A percentile compares a stretch with the other conserved stretches of the same genome.
Evolutionary conservation across 1,140 invertebrate genomes (phyloP).

Genomic region (Panonychus citri): DNA sequence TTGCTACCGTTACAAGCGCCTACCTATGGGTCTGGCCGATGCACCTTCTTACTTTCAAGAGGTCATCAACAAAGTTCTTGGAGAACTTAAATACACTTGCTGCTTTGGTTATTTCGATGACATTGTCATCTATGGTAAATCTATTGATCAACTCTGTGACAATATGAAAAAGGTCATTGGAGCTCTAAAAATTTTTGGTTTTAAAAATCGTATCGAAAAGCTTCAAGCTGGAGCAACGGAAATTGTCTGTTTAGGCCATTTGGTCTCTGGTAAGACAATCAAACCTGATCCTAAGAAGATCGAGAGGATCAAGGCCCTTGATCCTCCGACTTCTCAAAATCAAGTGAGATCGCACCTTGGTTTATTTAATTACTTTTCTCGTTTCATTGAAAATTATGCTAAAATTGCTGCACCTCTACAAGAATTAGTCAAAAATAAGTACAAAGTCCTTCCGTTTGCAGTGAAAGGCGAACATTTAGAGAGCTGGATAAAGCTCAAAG

Average conservation of each 20-base stretch:
- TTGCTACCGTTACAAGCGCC: constrained; percentile 10
- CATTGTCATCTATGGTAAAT: constrained; percentile 19
- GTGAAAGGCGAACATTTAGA: background rate
- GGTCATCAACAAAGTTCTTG: constrained; percentile 12
- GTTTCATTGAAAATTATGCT: background rate
- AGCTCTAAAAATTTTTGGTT: no score
- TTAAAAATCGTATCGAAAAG: no score
- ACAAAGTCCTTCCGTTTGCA: background rate
- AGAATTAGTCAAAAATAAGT: background rate
- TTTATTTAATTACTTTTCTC: background rate
- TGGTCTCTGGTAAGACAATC: constrained; percentile 9
- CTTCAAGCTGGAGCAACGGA: constrained; percentile 1
- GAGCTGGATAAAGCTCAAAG: background rate
- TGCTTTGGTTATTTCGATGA: constrained; percentile 20
- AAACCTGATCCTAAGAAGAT: constrained; percentile 14
- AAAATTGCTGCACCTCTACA: background rate
- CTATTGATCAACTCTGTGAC: no score
- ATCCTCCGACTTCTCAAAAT: background rate
- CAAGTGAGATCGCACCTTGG: background rate
- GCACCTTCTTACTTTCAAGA: constrained; percentile 21
- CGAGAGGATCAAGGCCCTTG: background rate
- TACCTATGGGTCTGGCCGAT: constrained; percentile 25
- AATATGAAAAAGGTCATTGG: no score
- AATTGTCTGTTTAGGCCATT: constrained; percentile 20
- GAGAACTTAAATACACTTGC: background rate